phyloP scores from a whole-genome alignment of 2,797 vertebrate species.

The Carcharodon carcharias region DNA sequence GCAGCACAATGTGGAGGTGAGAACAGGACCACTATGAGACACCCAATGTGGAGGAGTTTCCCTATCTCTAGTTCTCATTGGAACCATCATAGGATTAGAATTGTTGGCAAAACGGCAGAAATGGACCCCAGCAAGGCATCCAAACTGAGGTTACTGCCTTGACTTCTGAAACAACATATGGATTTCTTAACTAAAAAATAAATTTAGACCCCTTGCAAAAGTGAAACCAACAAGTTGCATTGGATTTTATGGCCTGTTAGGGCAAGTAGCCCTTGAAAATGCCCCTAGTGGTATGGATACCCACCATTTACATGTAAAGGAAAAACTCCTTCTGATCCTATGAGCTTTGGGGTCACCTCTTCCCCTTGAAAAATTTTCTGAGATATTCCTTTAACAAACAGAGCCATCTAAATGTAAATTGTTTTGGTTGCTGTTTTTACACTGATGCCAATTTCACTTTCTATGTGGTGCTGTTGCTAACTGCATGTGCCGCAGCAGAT shows the following conservation, averaged over 20 bases:
- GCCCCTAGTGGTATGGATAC: not conserved
- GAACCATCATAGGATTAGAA: not conserved
- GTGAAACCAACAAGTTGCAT: not conserved
- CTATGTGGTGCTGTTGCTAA: not conserved
- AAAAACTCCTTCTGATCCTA: not conserved
- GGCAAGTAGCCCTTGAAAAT: not conserved
- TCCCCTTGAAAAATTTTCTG: not conserved
- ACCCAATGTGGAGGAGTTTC: not conserved
- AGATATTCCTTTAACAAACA: not conserved
- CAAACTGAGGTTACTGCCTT: not conserved
- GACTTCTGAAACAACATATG: not conserved
- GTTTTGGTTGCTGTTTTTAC: not conserved
- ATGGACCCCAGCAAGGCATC: not conserved
- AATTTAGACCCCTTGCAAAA: not conserved
- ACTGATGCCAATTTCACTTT: not conserved
- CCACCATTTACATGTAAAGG: not conserved
- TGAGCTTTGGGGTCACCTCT: not conserved
- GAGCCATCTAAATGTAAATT: not conserved
- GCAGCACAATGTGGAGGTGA: not conserved
- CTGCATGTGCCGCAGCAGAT: not conserved
- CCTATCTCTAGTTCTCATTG: not conserved
- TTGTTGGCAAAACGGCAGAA: not conserved
- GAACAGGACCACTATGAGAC: not conserved
- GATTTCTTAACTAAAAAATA: not conserved
- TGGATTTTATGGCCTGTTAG: not conserved